These are phyloP conservation scores for Hiodon tergisus DNA, from an alignment of 2,113 vertebrate genomes.

Conservation along the genomic window DNA sequence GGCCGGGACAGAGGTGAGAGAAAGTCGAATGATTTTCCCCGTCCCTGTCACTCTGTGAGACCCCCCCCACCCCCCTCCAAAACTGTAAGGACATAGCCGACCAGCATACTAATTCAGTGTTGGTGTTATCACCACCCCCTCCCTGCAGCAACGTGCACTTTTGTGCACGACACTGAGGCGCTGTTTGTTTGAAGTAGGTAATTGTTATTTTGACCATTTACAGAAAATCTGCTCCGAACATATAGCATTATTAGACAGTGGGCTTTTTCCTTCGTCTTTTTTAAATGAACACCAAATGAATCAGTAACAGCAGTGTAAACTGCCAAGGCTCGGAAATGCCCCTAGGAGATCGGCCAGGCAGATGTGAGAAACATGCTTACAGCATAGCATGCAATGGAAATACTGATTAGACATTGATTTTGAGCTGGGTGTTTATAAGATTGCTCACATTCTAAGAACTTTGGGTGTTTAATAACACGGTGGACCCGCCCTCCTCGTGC, in stretches of 20 bases:
- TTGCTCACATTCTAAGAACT: too few species aligned
- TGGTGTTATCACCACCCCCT: background rate
- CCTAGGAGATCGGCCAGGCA: background rate
- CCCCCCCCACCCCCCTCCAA: background rate
- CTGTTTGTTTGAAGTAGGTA: background rate
- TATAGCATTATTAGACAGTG: too few species aligned
- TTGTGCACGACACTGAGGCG: too few species aligned
- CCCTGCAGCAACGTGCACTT: background rate
- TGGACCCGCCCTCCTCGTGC: too few species aligned
- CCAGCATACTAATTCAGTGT: background rate
- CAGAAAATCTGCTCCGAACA: background rate
- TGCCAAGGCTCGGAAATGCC: background rate
- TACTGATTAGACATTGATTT: conserved; percentile 8
- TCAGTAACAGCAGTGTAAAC: background rate
- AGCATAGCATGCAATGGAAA: background rate
- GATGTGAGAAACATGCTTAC: conserved; percentile 12
- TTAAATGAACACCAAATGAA: conserved; percentile 17
- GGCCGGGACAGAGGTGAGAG: background rate
- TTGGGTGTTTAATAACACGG: too few species aligned
- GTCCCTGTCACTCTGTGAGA: background rate
- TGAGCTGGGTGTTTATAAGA: too few species aligned
- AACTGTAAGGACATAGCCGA: background rate
- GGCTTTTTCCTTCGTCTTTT: background rate
- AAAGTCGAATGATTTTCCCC: background rate
- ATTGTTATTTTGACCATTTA: background rate